phyloP scores from a whole-genome alignment of 2,113 vertebrate species.

The Isurus oxyrinchus region DNA sequence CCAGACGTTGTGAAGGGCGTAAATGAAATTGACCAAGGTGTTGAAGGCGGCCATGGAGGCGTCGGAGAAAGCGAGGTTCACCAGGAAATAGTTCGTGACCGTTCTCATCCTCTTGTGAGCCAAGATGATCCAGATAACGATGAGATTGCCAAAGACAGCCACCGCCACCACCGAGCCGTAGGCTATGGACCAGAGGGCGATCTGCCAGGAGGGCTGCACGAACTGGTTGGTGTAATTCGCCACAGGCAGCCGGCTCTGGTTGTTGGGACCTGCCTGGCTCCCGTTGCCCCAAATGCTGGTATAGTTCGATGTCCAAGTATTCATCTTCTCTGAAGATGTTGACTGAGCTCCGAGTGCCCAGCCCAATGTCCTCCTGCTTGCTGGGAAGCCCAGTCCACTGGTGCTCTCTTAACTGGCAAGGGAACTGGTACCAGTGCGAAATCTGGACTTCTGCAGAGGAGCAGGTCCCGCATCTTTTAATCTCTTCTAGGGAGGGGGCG shows the following conservation, averaged over 20 bases:
- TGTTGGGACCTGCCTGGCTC: background rate
- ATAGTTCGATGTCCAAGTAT: background rate
- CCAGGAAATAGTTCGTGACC: conserved; percentile 92
- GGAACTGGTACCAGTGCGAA: background rate
- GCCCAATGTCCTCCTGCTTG: background rate
- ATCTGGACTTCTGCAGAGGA: background rate
- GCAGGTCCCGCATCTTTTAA: background rate
- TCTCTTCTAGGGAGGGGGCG: background rate
- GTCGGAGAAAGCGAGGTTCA: conserved; percentile 92
- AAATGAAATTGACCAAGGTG: conserved; percentile 91
- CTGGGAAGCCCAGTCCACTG: background rate
- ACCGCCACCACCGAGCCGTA: conserved; percentile 81
- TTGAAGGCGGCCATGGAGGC: conserved; percentile 94
- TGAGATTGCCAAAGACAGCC: conserved; percentile 81
- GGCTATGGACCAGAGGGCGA: conserved; percentile 83
- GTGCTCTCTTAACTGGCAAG: too few species aligned
- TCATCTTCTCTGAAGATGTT: background rate
- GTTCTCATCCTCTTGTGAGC: conserved; percentile 95
- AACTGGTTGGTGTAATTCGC: conserved; percentile 69
- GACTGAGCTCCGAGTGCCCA: too few species aligned
- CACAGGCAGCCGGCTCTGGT: background rate
- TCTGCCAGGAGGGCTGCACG: conserved; percentile 82
- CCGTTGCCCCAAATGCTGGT: background rate
- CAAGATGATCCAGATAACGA: conserved; percentile 94
- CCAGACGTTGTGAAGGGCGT: conserved; percentile 91